A percentile compares a stretch with the other conserved stretches of the same genome.
phyloP scores from a whole-genome alignment of 2,113 vertebrate genomes.

The Cichladusa arquata region DNA sequence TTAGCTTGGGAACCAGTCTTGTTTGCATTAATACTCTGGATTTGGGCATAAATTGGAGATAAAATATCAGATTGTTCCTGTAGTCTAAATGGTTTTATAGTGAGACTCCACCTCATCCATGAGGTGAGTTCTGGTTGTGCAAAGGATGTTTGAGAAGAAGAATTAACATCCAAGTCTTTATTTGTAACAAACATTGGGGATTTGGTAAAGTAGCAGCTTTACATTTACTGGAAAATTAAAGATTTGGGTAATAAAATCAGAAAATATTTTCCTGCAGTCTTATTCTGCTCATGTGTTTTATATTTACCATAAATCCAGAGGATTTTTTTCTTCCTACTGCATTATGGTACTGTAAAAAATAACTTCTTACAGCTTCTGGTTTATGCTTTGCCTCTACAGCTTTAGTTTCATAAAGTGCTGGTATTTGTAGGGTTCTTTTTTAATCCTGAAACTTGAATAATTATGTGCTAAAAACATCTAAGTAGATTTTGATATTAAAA shows the following conservation, averaged over 20 bases:
- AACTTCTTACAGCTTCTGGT: not conserved
- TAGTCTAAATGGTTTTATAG: not conserved
- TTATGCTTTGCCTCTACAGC: not conserved
- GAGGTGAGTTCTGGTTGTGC: not conserved
- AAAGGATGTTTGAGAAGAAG: not conserved
- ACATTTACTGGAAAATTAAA: not conserved
- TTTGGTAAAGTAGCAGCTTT: not conserved
- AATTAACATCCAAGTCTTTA: not conserved
- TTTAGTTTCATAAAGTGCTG: not conserved
- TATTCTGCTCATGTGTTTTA: not conserved
- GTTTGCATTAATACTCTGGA: not conserved
- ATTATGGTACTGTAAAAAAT: not conserved
- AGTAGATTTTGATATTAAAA: not conserved
- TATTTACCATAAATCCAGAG: not conserved
- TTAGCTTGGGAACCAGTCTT: not conserved
- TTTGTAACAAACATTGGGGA: not conserved
- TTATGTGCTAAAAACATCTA: not conserved
- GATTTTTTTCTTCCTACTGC: not conserved
- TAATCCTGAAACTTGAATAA: not conserved
- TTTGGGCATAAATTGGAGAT: not conserved
- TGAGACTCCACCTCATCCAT: not conserved
- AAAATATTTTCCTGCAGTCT: not conserved
- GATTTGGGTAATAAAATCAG: not conserved
- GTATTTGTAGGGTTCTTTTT: not conserved
- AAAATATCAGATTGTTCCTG: not conserved